phyloP scores from a whole-genome alignment of 2,797 vertebrate species.

The Pantherophis vulpinus region DNA sequence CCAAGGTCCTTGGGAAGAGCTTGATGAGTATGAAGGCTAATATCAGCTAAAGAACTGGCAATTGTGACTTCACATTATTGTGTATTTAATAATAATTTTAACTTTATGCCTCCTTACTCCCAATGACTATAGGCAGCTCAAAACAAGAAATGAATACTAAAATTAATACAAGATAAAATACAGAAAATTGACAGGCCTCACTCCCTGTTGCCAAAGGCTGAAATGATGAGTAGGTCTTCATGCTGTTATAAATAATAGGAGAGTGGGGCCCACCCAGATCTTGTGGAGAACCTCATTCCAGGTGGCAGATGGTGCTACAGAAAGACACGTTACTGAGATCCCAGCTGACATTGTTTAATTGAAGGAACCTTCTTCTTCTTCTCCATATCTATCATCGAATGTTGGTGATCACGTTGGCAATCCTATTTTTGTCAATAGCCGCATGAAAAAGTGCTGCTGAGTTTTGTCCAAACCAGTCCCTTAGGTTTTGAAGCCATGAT shows the following conservation, averaged over 20 bases:
- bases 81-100: background rate
- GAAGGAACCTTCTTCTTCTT: background rate
- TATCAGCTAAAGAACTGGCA: background rate
- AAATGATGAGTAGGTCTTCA: background rate
- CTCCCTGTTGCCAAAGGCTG: background rate
- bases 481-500: no score
- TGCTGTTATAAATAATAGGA: background rate
- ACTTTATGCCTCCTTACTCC: background rate
- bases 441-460: no score
- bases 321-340: background rate
- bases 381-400: no score
- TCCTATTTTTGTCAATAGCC: no score
- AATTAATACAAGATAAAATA: background rate
- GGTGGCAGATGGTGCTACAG: background rate
- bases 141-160: background rate
- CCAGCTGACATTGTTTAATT: background rate
- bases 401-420: no score
- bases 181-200: background rate
- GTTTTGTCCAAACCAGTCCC: no score
- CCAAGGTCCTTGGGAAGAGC: background rate
- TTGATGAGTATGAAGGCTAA: background rate
- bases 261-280: background rate
- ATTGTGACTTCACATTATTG: background rate
- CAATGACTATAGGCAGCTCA: background rate
- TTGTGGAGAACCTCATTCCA: background rate